A percentile compares a stretch with the other conserved stretches of the same genome.
phyloP scores from a whole-genome alignment of 2,888 invertebrate genomes.

The Protophormia terraenovae region DNA sequence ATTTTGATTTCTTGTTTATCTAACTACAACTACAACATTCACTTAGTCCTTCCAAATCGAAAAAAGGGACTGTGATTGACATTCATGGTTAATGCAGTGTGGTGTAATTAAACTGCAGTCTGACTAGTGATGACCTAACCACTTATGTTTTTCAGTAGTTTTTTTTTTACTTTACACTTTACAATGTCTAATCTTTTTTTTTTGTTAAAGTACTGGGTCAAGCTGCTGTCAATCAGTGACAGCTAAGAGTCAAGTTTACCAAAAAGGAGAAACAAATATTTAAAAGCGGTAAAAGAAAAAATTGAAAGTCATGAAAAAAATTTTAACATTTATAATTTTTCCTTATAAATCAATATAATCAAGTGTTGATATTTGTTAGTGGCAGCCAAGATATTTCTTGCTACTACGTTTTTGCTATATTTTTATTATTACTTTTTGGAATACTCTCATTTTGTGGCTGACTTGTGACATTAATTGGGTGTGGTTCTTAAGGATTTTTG shows the following conservation, averaged over 20 bases:
- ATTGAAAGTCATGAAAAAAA: not conserved
- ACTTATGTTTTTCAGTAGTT: constrained; percentile 32
- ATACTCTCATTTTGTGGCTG: not conserved
- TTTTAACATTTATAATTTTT: not conserved
- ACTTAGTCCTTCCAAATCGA: not conserved
- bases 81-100: constrained; percentile 57
- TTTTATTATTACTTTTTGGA: not conserved
- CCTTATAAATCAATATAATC: not conserved
- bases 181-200: not conserved
- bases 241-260: constrained; percentile 55
- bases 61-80: constrained; percentile 45
- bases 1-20: not conserved
- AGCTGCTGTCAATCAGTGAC: constrained; percentile 64
- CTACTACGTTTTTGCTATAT: not conserved
- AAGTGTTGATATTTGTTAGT: not conserved
- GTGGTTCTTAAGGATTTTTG: not conserved
- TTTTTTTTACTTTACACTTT: not conserved
- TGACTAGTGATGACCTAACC: constrained; percentile 53
- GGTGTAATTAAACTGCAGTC: constrained; percentile 59
- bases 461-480: constrained; percentile 22
- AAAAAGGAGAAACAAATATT: not conserved
- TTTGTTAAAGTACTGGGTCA: constrained; percentile 31
- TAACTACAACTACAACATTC: not conserved
- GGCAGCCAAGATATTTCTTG: not conserved
- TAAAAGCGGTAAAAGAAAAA: not conserved